Evolutionary conservation across 2,113 vertebrate genomes (phyloP).

Genomic region (Odocoileus virginianus): DNA sequence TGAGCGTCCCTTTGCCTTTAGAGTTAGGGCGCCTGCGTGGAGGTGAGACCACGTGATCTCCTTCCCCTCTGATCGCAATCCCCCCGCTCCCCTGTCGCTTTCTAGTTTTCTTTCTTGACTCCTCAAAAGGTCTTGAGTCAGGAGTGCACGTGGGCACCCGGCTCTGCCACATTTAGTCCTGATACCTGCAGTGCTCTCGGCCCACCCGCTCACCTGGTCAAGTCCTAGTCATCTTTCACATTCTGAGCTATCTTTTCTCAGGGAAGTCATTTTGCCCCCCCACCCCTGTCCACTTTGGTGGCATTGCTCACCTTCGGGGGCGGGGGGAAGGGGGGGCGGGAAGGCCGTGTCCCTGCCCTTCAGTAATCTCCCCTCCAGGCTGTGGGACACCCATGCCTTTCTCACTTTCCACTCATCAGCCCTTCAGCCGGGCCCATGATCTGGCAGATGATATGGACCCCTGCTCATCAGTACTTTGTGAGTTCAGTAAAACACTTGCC

Average conservation of each 20-base stretch:
- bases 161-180: not conserved
- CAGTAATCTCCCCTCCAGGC: accelerated
- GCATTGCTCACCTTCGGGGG: not conserved
- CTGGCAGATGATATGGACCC: accelerated
- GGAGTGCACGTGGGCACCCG: not conserved
- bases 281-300: not conserved
- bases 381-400: too few relatives aligned
- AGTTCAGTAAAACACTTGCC: not conserved
- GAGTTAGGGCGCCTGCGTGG: accelerated
- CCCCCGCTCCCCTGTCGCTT: accelerated
- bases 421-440: accelerated
- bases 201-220: not conserved
- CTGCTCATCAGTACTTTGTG: not conserved
- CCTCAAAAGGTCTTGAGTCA: not conserved
- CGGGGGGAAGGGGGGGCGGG: too few relatives aligned
- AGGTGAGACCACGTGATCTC: accelerated
- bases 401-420: not conserved
- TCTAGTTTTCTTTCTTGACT: not conserved
- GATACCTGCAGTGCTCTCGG: accelerated
- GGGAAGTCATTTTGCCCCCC: not conserved
- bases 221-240: accelerated
- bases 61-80: accelerated
- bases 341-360: too few relatives aligned
- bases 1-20: accelerated
- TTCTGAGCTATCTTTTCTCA: not conserved